Conservation (phyloP, 1,140 invertebrate species). For the Pogonognathellus flavescens region DNA sequence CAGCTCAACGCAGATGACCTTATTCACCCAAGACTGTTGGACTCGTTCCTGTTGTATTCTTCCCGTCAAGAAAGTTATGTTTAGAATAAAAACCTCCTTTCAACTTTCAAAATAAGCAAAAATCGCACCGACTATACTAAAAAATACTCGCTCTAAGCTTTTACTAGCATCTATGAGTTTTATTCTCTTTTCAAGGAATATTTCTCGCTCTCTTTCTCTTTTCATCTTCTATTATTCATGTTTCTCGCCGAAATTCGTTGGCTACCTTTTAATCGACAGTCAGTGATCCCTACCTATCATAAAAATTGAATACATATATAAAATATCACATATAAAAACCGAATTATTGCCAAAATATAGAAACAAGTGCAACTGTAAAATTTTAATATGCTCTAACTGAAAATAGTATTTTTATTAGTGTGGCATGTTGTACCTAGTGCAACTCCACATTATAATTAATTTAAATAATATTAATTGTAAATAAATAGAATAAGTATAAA, state of each 20-base stretch:
- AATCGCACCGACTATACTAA: not conserved
- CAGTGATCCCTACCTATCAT: not conserved
- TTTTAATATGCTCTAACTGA: not conserved
- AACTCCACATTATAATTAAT: too few species aligned
- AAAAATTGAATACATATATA: not conserved
- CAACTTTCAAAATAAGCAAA: not conserved
- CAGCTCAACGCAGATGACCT: conserved; percentile 75
- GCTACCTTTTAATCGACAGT: not conserved
- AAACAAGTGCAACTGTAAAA: conserved; percentile 7
- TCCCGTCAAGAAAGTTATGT: conserved; percentile 79
- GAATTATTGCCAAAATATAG: conserved; percentile 9
- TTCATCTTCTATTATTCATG: not conserved
- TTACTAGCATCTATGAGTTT: not conserved
- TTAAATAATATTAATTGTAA: too few species aligned
- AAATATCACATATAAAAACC: not conserved
- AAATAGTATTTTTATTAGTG: too few species aligned
- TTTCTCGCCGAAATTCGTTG: not conserved
- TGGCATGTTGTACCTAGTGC: too few species aligned
- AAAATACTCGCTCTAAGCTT: not conserved
- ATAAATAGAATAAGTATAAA: too few species aligned
- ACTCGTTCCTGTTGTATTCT: conserved; percentile 80
- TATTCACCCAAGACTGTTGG: conserved; percentile 77
- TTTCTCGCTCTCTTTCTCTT: not conserved
- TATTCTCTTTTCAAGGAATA: not conserved
- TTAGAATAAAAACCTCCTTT: conserved; percentile 64